phyloP scores from a whole-genome alignment of 2,888 invertebrate genomes.

The Thereva unica region DNA sequence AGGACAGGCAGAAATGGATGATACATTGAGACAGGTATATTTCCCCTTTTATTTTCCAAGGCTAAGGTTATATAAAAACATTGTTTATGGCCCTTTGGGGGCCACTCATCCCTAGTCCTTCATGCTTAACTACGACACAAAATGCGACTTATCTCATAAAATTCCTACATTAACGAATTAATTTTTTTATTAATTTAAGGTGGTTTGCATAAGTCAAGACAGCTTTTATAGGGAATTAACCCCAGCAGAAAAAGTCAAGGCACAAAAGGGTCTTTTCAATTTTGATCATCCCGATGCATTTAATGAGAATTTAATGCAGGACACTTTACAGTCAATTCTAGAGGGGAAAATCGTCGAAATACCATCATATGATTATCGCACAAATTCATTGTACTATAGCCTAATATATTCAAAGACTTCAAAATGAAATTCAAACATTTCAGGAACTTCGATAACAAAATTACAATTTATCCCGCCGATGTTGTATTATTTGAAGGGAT shows the following conservation, averaged over 20 bases:
- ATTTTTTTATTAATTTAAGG: constrained; percentile 53
- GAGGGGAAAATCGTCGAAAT: constrained; percentile 87
- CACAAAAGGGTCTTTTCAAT: constrained; percentile 90
- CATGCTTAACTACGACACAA: no score
- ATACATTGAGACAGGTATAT: constrained; percentile 73
- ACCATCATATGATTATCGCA: constrained; percentile 91
- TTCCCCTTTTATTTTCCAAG: constrained; percentile 1
- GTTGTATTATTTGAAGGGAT: constrained; percentile 98
- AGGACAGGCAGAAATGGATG: constrained; percentile 89
- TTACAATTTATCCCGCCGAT: constrained; percentile 91
- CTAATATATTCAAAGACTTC: not conserved
- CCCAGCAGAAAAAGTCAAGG: constrained; percentile 76
- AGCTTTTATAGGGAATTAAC: constrained; percentile 92
- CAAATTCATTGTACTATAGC: constrained; percentile 75
- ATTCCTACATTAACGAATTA: not conserved
- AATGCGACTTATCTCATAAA: no score
- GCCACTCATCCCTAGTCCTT: no score
- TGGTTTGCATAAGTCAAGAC: constrained; percentile 94
- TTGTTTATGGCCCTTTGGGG: no score
- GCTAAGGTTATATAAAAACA: not conserved
- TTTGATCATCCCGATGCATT: constrained; percentile 99
- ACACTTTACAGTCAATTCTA: constrained; percentile 79
- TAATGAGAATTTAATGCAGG: constrained; percentile 82
- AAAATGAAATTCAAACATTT: constrained; percentile 40
- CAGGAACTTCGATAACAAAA: constrained; percentile 67